phyloP scores from a whole-genome alignment of 2,113 vertebrate genomes.

The Tichodroma muraria region DNA sequence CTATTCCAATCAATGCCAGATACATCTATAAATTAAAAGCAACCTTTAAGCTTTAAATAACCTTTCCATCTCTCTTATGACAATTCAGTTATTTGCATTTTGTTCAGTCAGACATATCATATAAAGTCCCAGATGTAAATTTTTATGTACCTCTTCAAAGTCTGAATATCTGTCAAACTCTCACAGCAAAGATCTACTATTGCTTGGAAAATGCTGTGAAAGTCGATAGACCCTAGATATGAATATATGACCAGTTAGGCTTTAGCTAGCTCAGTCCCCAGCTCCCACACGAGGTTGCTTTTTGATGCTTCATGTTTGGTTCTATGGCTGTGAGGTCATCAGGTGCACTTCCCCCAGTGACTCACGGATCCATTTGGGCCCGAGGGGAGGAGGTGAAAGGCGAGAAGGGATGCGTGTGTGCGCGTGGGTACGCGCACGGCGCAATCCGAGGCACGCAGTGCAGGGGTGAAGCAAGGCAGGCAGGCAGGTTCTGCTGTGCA shows the following conservation, averaged over 20 bases:
- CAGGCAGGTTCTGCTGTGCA: neutral
- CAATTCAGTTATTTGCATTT: neutral
- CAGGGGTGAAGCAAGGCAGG: neutral
- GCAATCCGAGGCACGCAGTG: neutral
- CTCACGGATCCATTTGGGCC: neutral
- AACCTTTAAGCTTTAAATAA: neutral
- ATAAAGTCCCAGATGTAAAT: neutral
- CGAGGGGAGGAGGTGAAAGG: neutral
- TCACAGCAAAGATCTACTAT: neutral
- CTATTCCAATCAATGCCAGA: neutral
- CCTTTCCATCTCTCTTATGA: neutral
- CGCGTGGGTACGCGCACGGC: fast-evolving
- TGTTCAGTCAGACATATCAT: neutral
- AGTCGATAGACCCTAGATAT: neutral
- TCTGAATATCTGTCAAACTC: neutral
- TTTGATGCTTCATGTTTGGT: neutral
- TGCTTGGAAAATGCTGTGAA: neutral
- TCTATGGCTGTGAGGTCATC: neutral
- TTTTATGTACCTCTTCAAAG: neutral
- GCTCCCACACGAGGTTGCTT: neutral
- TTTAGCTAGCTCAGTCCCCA: neutral
- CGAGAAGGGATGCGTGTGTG: neutral
- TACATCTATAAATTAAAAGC: neutral
- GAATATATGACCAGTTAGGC: neutral
- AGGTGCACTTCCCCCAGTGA: neutral